Percentiles rank a stretch among this genome's conserved stretches.
phyloP scores from a whole-genome alignment of 2,113 vertebrate species.

The Bothrops jararaca region DNA sequence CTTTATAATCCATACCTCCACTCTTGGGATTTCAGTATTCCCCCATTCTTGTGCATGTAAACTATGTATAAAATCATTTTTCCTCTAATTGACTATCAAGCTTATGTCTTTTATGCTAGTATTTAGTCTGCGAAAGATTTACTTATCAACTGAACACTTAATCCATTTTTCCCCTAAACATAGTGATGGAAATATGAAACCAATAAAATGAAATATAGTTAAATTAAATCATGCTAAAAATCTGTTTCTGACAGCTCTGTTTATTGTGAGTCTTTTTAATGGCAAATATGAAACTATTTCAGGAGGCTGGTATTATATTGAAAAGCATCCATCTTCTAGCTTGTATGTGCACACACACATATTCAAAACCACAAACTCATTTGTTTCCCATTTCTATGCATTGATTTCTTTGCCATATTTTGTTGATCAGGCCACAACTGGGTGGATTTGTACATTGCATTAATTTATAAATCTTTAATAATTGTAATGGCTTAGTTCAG shows the following conservation, averaged over 20 bases:
- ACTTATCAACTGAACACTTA: conserved; percentile 12
- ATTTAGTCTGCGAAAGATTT: background rate
- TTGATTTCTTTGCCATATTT: background rate
- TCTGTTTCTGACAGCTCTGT: background rate
- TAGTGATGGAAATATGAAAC: background rate
- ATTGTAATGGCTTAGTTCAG: background rate
- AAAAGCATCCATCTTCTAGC: background rate
- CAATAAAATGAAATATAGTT: background rate
- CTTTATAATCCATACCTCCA: background rate
- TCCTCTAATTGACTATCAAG: background rate
- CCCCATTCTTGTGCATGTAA: background rate
- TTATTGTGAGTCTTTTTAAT: conserved; percentile 23
- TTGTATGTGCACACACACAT: background rate
- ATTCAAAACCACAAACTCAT: background rate
- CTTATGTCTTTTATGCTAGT: background rate
- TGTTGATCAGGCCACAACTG: background rate
- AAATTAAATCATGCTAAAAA: background rate
- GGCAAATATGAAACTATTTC: background rate
- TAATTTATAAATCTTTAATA: background rate
- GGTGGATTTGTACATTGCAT: background rate
- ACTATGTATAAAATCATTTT: background rate
- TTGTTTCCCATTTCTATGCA: background rate
- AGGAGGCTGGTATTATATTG: background rate
- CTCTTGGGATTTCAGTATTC: background rate
- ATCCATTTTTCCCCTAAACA: background rate